A percentile compares a stretch with the other conserved stretches of the same genome.
These are phyloP conservation scores for Stichopus chloronotus DNA, from an alignment of 35 echinoderm and acorn worm species.

Conservation along the genomic window DNA sequence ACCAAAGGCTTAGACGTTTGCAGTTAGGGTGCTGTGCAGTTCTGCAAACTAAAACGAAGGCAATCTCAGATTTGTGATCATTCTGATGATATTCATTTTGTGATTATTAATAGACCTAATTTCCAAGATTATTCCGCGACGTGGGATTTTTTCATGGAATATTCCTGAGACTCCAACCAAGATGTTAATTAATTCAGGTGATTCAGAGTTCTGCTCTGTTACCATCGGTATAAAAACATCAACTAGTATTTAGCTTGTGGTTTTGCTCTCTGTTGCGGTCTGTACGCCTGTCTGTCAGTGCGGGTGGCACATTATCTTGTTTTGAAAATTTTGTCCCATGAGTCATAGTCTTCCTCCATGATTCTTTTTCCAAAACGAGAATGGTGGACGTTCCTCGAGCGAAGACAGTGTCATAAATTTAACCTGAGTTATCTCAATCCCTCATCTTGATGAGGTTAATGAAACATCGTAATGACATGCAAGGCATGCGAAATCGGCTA, in stretches of 20 bases:
- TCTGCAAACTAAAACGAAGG: too few relatives aligned
- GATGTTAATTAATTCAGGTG: too few relatives aligned
- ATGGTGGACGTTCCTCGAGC: background rate
- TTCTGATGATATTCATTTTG: too few relatives aligned
- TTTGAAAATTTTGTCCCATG: background rate
- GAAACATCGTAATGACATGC: conserved; percentile 19
- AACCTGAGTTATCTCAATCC: background rate
- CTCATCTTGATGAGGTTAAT: conserved; percentile 33
- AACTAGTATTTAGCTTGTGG: background rate
- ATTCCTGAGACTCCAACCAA: too few relatives aligned
- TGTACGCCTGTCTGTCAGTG: background rate
- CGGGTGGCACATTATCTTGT: background rate
- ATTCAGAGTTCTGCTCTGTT: too few relatives aligned
- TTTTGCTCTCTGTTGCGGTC: background rate
- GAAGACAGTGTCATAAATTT: background rate
- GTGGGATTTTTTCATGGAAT: too few relatives aligned
- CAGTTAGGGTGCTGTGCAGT: too few relatives aligned
- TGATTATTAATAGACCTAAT: too few relatives aligned
- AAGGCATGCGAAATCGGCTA: background rate
- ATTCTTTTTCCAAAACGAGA: background rate
- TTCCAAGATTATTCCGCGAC: too few relatives aligned
- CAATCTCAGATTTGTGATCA: too few relatives aligned
- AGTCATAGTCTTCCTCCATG: background rate
- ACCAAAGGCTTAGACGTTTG: too few relatives aligned
- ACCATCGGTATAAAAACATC: too few relatives aligned